Percentiles rank a stretch among this genome's conserved stretches.
Conservation (phyloP, 1,140 invertebrate genomes). For the Homalodisca vitripennis region DNA sequence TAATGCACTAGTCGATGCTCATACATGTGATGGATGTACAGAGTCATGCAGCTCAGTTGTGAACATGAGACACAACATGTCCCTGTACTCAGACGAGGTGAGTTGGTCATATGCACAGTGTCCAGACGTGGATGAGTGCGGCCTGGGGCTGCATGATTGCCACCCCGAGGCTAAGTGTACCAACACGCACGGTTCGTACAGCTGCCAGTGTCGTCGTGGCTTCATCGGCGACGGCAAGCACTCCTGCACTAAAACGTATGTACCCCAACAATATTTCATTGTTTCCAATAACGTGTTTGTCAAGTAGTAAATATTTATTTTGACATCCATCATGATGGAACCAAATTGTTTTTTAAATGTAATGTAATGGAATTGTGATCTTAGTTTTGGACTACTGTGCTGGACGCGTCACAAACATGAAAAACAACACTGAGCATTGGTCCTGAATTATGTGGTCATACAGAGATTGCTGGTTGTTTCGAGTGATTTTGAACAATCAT, state of each 20-base stretch:
- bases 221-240: conserved; percentile 83
- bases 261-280: conserved; percentile 21
- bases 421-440: too few species aligned
- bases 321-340: too few species aligned
- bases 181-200: conserved; percentile 88
- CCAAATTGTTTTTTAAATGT: too few species aligned
- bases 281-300: too few species aligned
- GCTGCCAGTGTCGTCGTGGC: conserved; percentile 77
- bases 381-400: too few species aligned
- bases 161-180: conserved; percentile 87
- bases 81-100: conserved; percentile 55
- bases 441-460: too few species aligned
- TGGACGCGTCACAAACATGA: too few species aligned
- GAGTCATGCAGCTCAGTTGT: conserved; percentile 51
- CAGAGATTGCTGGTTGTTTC: too few species aligned
- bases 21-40: neutral
- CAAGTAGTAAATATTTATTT: too few species aligned
- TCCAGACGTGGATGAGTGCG: conserved; percentile 93
- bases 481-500: too few species aligned
- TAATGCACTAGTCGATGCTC: too few species aligned
- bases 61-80: conserved; percentile 52
- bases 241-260: conserved; percentile 74
- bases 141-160: conserved; percentile 81
- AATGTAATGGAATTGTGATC: too few species aligned
- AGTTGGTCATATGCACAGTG: conserved; percentile 89